Percentiles rank a stretch among this genome's conserved stretches.
These are phyloP conservation scores for Drosophila anomalata DNA, from an alignment of 2,888 invertebrate species.

Conservation along the genomic window DNA sequence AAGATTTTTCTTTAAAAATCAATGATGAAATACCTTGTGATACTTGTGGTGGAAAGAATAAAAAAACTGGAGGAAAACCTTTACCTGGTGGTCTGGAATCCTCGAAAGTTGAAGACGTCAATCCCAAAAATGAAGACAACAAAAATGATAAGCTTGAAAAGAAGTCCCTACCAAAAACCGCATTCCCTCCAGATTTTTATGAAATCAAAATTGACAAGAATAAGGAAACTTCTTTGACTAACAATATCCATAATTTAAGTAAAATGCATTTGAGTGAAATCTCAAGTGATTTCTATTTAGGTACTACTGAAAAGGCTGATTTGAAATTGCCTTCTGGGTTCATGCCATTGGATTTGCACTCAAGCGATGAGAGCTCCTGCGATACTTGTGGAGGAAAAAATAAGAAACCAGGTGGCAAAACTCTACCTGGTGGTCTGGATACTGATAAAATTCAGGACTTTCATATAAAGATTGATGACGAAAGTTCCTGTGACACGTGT, in stretches of 20 bases:
- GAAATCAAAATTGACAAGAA: background rate
- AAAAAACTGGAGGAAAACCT: background rate
- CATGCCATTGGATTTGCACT: background rate
- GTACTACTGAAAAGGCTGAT: slow-evolving; percentile 10
- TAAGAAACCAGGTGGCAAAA: slow-evolving; percentile 3
- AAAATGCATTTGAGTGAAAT: background rate
- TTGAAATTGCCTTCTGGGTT: background rate
- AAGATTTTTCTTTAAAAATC: background rate
- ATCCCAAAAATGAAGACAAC: background rate
- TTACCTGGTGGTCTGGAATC: background rate
- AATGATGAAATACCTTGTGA: slow-evolving; percentile 12
- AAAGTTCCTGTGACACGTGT: slow-evolving; percentile 10
- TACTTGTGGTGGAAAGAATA: slow-evolving; percentile 8
- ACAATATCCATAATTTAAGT: background rate
- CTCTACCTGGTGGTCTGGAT: background rate
- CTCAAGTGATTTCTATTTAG: slow-evolving; percentile 12
- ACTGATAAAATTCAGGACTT: background rate
- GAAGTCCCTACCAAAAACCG: background rate
- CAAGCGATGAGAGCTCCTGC: slow-evolving; percentile 3
- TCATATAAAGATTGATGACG: slow-evolving; percentile 1
- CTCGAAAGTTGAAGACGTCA: background rate
- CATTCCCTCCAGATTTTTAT: background rate
- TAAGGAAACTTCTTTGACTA: background rate
- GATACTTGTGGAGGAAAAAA: slow-evolving; percentile 11
- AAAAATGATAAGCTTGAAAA: background rate